A percentile compares a stretch with the other conserved stretches of the same genome.
phyloP scores from a whole-genome alignment of 2,888 invertebrate genomes.

The Apodemia hepburni region DNA sequence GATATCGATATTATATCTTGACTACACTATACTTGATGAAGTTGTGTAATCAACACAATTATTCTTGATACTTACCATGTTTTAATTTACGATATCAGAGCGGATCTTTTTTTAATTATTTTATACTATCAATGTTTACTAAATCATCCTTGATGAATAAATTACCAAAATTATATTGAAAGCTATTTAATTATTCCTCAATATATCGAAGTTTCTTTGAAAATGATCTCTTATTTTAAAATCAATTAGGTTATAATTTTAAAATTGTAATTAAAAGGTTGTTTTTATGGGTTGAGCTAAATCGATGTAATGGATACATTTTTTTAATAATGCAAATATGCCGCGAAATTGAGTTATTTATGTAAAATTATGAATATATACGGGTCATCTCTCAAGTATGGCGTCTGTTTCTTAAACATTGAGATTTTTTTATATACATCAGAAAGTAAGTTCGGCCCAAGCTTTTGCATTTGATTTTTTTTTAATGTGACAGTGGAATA shows the following conservation, averaged over 20 bases:
- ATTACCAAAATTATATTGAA: neutral
- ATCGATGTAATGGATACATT: neutral
- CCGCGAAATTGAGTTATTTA: neutral
- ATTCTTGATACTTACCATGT: constrained; percentile 10
- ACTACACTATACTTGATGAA: neutral
- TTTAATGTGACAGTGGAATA: too few relatives aligned
- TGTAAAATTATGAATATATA: too few relatives aligned
- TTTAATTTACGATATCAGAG: constrained; percentile 8
- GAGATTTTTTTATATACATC: too few relatives aligned
- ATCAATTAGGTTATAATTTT: neutral
- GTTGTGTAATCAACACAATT: constrained; percentile 13
- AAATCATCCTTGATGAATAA: constrained; percentile 8
- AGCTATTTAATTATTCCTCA: constrained; percentile 5
- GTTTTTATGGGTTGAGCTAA: neutral
- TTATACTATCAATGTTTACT: constrained; percentile 3
- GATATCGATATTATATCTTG: neutral
- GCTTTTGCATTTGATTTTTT: too few relatives aligned
- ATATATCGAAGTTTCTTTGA: neutral
- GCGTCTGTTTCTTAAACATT: too few relatives aligned
- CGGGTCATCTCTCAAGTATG: too few relatives aligned
- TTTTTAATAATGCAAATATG: neutral
- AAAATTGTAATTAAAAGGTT: neutral
- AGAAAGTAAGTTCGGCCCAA: too few relatives aligned
- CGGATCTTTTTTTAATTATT: constrained; percentile 12
- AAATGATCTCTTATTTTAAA: neutral